phyloP scores from a whole-genome alignment of 2,888 invertebrate genomes.

The Drosophila longiperda region DNA sequence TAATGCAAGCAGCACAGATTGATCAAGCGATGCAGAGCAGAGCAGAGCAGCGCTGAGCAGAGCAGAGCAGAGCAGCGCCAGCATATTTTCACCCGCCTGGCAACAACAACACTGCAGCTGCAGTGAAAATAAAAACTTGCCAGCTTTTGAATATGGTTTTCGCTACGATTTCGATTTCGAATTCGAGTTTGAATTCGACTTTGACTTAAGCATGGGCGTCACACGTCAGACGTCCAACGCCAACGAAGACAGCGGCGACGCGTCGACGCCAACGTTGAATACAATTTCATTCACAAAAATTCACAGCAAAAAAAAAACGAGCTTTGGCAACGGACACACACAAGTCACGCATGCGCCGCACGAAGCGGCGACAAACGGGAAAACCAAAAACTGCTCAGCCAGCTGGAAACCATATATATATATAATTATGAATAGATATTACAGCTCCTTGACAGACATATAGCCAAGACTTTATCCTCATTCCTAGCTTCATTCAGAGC shows the following conservation, averaged over 20 bases:
- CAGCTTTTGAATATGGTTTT: slow-evolving; percentile 23
- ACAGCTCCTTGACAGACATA: not conserved
- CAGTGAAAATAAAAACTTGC: slow-evolving; percentile 59
- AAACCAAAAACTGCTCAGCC: slow-evolving; percentile 13
- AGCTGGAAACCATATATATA: not conserved
- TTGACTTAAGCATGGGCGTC: slow-evolving; percentile 55
- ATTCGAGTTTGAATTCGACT: slow-evolving; percentile 9
- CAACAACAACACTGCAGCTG: slow-evolving; percentile 57
- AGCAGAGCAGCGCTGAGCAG: slow-evolving; percentile 2
- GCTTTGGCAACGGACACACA: slow-evolving; percentile 74
- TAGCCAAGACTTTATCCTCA: not conserved
- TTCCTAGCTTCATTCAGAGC: not conserved
- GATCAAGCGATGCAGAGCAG: slow-evolving; percentile 55
- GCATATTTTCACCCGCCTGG: slow-evolving; percentile 71
- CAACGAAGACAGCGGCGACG: slow-evolving; percentile 26
- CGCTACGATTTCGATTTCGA: slow-evolving; percentile 2
- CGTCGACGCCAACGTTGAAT: slow-evolving; percentile 73
- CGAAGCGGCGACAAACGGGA: slow-evolving; percentile 34
- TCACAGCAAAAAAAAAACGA: slow-evolving; percentile 56
- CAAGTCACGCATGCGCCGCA: slow-evolving; percentile 81
- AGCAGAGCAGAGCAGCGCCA: slow-evolving; percentile 15
- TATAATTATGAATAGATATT: not conserved
- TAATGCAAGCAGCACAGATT: slow-evolving; percentile 39
- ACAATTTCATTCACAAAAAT: slow-evolving; percentile 81
- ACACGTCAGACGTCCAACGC: slow-evolving; percentile 24